phyloP scores from a whole-genome alignment of 2,113 vertebrate species.

The Vidua chalybeata region DNA sequence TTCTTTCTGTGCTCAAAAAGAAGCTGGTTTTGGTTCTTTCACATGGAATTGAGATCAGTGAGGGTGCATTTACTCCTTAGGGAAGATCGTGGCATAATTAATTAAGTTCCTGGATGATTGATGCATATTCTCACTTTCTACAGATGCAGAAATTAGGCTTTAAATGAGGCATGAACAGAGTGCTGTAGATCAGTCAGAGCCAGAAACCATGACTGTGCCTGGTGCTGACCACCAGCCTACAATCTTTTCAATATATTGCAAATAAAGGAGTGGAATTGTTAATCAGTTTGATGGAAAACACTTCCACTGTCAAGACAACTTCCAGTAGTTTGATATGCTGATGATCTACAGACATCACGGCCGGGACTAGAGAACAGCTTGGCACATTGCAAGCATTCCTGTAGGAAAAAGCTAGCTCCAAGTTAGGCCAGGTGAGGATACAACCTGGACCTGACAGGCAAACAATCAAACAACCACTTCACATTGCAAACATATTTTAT shows the following conservation, averaged over 20 bases:
- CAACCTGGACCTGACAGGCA: neutral
- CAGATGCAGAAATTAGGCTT: neutral
- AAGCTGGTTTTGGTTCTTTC: neutral
- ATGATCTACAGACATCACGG: neutral
- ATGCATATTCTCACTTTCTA: neutral
- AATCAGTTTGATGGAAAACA: neutral
- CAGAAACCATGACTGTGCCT: neutral
- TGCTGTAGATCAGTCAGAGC: neutral
- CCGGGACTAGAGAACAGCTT: neutral
- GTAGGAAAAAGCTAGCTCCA: neutral
- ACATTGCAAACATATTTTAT: neutral
- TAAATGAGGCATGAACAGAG: neutral
- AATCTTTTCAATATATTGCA: neutral
- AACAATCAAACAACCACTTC: neutral
- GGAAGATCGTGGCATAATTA: neutral
- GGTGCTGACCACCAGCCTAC: neutral
- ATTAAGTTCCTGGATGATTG: neutral
- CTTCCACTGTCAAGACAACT: neutral
- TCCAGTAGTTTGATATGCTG: neutral
- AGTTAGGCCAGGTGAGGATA: neutral
- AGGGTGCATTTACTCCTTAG: neutral
- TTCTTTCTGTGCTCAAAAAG: neutral
- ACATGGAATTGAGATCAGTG: neutral
- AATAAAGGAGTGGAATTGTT: neutral
- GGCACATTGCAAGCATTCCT: neutral